Base-by-base conservation (phyloP, 2,113 vertebrate genomes). In the Tretioscincus oriximinensis region DNA sequence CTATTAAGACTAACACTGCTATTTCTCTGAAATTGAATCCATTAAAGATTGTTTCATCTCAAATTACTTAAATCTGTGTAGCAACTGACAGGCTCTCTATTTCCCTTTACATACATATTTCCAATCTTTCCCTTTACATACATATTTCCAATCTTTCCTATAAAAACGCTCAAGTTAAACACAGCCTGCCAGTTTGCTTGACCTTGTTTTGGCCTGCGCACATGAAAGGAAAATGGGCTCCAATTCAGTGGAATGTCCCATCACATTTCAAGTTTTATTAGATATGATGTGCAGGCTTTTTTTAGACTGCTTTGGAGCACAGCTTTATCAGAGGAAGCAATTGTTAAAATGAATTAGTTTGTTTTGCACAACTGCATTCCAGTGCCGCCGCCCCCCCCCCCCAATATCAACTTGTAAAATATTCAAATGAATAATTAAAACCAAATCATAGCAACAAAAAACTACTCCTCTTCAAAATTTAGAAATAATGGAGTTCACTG, bases 181-280 rank as follows among this genome's bases (percentile, higher is more conserved):
- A 16, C 11, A 6, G n/a, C 24, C 12, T 64, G 29, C n/a, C 21
- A 73, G 70, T 51, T 45, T 5, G 29, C 31, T 7, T 73, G 45
- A 28, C 18, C 26, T 9, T 24, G 28, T 24, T 65, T 61, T 6
- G 21, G 1, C 73, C 71, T 65, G 45, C 12, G 63, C 63, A 8
- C 78, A 80, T 24, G 61, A 7, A 80, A 80, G 45, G n/a, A 73
- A 73, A 73, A 73, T 31, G 60, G 54, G 14, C n/a, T 80, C 11
- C 49, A 80, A 51, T 16, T 51, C 58, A 72, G 18, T 26, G 35
- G 54, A 71, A 69, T 60, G 60, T 71, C 45, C 60, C 45, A 73
- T 73, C n/a, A 45, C 49, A 49, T 64, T 72, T 64, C 64, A 49
- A 80, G 35, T 10, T 49, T 72, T 73, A 73, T 65, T 64, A 16